Conservation (phyloP, 2,888 invertebrate genomes). For the Tinea semifulvella region DNA sequence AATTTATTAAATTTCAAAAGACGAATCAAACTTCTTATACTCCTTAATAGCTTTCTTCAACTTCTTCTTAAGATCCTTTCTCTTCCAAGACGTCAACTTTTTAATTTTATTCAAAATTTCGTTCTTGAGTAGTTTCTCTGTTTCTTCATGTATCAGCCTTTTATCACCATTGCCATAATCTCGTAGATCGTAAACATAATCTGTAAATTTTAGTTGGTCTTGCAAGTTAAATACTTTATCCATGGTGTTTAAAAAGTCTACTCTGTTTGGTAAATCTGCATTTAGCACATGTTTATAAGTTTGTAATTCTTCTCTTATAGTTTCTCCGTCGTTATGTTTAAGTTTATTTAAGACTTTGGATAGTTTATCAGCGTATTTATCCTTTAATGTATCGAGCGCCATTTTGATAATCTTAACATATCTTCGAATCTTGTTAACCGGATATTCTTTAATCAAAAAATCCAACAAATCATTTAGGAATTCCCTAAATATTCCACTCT, state of each 20-base stretch:
- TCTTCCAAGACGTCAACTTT: background rate
- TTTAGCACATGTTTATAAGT: background rate
- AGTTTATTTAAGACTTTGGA: background rate
- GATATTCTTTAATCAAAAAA: too few relatives aligned
- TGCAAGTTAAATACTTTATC: background rate
- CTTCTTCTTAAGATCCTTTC: background rate
- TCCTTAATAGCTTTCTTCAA: background rate
- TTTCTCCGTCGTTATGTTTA: background rate
- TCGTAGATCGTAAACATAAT: background rate
- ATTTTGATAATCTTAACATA: too few relatives aligned
- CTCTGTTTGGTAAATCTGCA: background rate
- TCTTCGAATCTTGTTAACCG: too few relatives aligned
- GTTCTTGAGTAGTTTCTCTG: background rate
- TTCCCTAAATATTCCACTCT: too few relatives aligned
- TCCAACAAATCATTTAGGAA: too few relatives aligned
- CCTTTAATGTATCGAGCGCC: too few relatives aligned
- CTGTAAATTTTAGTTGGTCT: background rate
- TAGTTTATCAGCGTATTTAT: background rate
- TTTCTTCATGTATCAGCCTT: background rate
- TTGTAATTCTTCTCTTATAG: background rate
- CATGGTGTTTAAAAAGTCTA: background rate
- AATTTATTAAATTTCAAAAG: too few relatives aligned
- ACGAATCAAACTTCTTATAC: background rate
- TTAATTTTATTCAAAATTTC: background rate
- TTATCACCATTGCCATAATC: background rate